Base-by-base conservation (phyloP, 2,888 invertebrate species). In the Cephalotes varians region DNA sequence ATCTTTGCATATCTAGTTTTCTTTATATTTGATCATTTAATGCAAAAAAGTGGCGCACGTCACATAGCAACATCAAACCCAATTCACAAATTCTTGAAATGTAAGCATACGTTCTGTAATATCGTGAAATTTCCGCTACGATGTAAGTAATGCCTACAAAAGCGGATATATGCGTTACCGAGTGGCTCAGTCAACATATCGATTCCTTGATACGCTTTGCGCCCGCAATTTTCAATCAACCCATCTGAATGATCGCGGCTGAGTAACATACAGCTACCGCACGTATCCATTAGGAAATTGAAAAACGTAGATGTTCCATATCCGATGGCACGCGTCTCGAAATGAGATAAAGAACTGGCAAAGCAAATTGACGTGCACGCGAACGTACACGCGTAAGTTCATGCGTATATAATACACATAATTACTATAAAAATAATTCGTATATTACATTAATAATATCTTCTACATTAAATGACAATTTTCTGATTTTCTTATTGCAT, bases 281-380 rank as follows among this genome's bases (percentile, higher is more conserved):
- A 64, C 34, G 58, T 67, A 67, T 84, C 81, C 85, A 85, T 84
- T 84, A 85, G 71, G 71, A 81, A 74, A 85, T 84, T 83, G 83
- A 73, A 85, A 83, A 73, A 73, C 72, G 65, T 58, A 69, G 82
- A 83, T 64, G 71, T 65, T 69, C 37, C 12, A 31, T 34, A 18
- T 83, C 31, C 51, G 51, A 65, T 64, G 56, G 58, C 47, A 31
- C 10, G 49, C 64, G 49, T 44, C 31, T 62, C 12, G 37, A 69
- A 74, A 64, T 25, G 37, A 49, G 21, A 67, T n/a, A 56, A 51
- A 51, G 9, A 10, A 44, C 34, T 25, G 5, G n/a, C 21, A 21
- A 25, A 67, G 10, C 28, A 49, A 31, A 51, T 76, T 5, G 12
- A 12, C 25, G 28, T 49, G 18, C 18, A 62, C 18, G 28, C 15